A percentile compares a stretch with the other conserved stretches of the same genome.
These are phyloP conservation scores for Brachionus plicatilis DNA, from an alignment of 1,140 invertebrate genomes.

Conservation along the genomic window DNA sequence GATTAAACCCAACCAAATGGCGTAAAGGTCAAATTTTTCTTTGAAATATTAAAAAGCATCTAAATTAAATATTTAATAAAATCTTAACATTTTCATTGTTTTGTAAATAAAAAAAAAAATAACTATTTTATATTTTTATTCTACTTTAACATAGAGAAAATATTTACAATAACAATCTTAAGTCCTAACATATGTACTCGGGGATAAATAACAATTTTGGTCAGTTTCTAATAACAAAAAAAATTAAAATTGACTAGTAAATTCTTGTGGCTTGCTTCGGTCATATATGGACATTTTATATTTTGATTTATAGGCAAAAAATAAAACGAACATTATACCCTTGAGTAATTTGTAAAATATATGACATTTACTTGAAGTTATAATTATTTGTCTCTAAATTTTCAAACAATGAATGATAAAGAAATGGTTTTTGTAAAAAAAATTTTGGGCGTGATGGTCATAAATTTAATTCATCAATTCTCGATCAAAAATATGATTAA, in stretches of 20 bases:
- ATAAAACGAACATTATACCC: neutral
- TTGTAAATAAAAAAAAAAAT: neutral
- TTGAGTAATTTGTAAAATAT: neutral
- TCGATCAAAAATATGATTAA: neutral
- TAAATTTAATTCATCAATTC: neutral
- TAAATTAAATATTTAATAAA: neutral
- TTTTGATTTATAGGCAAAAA: neutral
- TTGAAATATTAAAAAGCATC: neutral
- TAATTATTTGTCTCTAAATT: neutral
- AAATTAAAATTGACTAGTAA: neutral
- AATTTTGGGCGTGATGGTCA: neutral
- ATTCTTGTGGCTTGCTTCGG: neutral
- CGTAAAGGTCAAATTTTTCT: neutral
- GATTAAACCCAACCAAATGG: neutral
- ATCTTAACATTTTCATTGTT: neutral
- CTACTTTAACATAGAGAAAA: neutral
- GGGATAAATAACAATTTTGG: neutral
- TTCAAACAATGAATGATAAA: neutral
- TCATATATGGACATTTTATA: neutral
- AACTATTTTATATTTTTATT: neutral
- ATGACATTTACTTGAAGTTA: neutral
- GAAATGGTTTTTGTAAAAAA: neutral
- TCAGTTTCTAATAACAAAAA: neutral
- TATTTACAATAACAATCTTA: neutral
- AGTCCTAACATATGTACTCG: neutral